Evolutionary conservation across 1,140 invertebrate species (phyloP).

Genomic region (Drosophila mayri): DNA sequence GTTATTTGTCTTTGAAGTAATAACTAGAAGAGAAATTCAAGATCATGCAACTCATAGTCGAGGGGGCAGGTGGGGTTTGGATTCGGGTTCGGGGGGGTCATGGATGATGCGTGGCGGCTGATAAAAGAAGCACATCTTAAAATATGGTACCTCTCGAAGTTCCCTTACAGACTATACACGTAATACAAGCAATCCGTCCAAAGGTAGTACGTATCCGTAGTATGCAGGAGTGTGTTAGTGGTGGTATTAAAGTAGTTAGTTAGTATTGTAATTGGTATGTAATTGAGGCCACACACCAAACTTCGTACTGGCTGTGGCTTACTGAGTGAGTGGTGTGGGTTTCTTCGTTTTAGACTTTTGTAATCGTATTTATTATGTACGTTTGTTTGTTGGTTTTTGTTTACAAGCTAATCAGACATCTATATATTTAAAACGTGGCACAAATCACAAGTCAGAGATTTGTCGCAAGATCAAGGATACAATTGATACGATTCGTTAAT

Average conservation of each 20-base stretch:
- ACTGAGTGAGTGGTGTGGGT: slow-evolving; percentile 55
- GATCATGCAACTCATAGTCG: slow-evolving; percentile 36
- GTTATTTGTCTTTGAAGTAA: slow-evolving; percentile 82
- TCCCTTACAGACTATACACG: slow-evolving; percentile 62
- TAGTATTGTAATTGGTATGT: slow-evolving; percentile 72
- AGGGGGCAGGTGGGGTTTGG: neutral
- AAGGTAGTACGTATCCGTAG: slow-evolving; percentile 60
- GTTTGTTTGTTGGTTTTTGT: slow-evolving; percentile 11
- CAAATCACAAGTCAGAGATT: slow-evolving; percentile 82
- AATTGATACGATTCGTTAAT: slow-evolving; percentile 79
- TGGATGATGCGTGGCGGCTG: slow-evolving; percentile 42
- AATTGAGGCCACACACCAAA: slow-evolving; percentile 56
- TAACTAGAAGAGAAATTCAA: slow-evolving; percentile 65
- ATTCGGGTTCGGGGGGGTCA: slow-evolving; percentile 16
- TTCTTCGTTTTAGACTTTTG: slow-evolving; percentile 45
- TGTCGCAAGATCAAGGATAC: slow-evolving; percentile 81
- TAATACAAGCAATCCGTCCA: slow-evolving; percentile 47
- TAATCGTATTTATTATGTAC: slow-evolving; percentile 53
- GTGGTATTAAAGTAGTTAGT: slow-evolving; percentile 59
- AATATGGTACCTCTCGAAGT: slow-evolving; percentile 53
- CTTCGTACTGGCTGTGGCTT: slow-evolving; percentile 49
- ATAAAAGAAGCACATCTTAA: slow-evolving; percentile 46
- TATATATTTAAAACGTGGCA: slow-evolving; percentile 83
- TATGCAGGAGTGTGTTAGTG: slow-evolving; percentile 61
- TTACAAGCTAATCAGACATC: slow-evolving; percentile 83